Evolutionary conservation across 1,140 invertebrate genomes (phyloP).

Genomic region (Drosophila orena): DNA sequence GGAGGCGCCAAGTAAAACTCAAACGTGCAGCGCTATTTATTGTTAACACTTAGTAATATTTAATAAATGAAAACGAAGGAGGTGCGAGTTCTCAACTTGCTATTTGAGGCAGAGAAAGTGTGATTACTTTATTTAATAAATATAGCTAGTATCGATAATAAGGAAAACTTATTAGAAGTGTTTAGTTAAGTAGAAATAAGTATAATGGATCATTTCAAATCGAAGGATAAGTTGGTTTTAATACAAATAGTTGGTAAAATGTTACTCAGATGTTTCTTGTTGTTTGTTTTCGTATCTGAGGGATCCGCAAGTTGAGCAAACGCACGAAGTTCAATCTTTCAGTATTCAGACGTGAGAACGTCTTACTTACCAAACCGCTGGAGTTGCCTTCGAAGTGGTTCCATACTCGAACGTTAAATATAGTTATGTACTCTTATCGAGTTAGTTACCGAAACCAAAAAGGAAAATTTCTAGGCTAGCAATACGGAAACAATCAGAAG

Average conservation of each 20-base stretch:
- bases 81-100: constrained; percentile 26
- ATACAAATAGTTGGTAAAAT: background rate
- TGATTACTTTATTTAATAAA: background rate
- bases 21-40: constrained; percentile 67
- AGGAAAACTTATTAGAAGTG: too few species aligned
- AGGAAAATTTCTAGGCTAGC: constrained; percentile 53
- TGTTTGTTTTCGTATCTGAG: background rate
- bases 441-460: constrained; percentile 26
- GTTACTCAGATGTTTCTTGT: too few species aligned
- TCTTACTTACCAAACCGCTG: constrained; percentile 33
- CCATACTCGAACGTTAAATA: constrained; percentile 32
- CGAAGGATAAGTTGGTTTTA: background rate
- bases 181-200: background rate
- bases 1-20: constrained; percentile 61
- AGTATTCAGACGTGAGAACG: background rate
- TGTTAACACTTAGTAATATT: constrained; percentile 9
- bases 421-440: constrained; percentile 20
- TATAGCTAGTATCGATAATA: background rate
- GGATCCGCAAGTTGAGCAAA: constrained; percentile 24
- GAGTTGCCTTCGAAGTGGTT: constrained; percentile 31
- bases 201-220: background rate
- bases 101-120: background rate
- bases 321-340: constrained; percentile 6
- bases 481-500: constrained; percentile 54
- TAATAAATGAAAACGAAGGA: constrained; percentile 12